Evolutionary conservation across 2,797 vertebrate species (phyloP).

Genomic region (Poecilia picta): DNA sequence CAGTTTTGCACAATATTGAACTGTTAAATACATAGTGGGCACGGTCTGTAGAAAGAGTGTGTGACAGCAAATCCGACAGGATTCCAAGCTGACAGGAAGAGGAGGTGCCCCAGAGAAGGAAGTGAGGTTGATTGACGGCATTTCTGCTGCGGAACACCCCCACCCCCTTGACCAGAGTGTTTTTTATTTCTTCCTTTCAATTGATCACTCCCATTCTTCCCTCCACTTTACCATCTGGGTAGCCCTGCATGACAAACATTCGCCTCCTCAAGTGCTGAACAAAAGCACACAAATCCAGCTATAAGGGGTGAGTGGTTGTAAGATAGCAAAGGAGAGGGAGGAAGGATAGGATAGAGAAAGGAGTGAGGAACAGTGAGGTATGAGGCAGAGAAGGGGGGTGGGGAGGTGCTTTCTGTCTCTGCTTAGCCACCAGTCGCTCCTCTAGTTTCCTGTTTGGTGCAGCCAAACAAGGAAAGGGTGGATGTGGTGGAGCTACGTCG

Average conservation of each 20-base stretch:
- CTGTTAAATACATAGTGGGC: constrained; percentile 76
- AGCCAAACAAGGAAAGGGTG: constrained; percentile 53
- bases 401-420: constrained; percentile 57
- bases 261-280: constrained; percentile 50
- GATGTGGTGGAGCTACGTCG: constrained; percentile 53
- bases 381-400: constrained; percentile 60
- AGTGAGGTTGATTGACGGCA: constrained; percentile 62
- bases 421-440: constrained; percentile 61
- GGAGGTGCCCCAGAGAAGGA: constrained; percentile 63
- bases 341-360: constrained; percentile 63
- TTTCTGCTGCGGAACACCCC: constrained; percentile 39
- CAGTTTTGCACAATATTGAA: constrained; percentile 78
- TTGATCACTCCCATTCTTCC: constrained; percentile 43
- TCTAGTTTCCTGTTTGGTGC: constrained; percentile 59
- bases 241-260: constrained; percentile 41
- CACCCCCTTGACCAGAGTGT: constrained; percentile 41
- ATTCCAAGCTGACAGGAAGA: constrained; percentile 67
- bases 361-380: constrained; percentile 71
- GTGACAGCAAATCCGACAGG: constrained; percentile 67
- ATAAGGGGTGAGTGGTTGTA: constrained; percentile 46
- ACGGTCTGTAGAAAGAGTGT: constrained; percentile 70
- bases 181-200: constrained; percentile 42
- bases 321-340: constrained; percentile 58
- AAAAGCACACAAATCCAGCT: constrained; percentile 57
- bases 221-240: constrained; percentile 49